A percentile compares a stretch with the other conserved stretches of the same genome.
Conservation (phyloP, 2,888 invertebrate genomes). For the Hirtodrosophila trivittata region DNA sequence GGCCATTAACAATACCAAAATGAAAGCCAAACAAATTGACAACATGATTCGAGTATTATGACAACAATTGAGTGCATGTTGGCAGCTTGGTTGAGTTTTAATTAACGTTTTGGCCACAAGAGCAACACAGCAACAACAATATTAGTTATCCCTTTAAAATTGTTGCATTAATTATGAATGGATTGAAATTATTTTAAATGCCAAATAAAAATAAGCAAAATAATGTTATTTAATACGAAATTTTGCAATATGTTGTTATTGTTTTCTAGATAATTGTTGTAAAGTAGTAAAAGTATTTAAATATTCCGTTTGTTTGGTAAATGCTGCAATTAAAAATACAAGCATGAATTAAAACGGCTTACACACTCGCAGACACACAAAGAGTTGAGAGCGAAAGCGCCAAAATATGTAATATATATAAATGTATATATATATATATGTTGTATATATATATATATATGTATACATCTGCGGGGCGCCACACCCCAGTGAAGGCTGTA, state of each 20-base stretch:
- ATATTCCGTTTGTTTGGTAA: constrained; percentile 74
- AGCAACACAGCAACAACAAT: constrained; percentile 25
- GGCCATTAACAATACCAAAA: neutral
- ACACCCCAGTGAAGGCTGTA: constrained; percentile 4
- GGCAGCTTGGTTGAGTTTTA: constrained; percentile 49
- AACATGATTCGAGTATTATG: constrained; percentile 65
- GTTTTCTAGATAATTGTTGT: constrained; percentile 65
- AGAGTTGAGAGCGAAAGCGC: constrained; percentile 11
- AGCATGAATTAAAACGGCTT: constrained; percentile 76
- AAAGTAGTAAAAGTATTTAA: constrained; percentile 55
- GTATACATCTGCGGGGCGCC: constrained; percentile 14
- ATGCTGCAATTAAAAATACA: constrained; percentile 77
- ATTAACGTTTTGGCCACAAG: constrained; percentile 51
- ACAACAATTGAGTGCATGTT: constrained; percentile 64
- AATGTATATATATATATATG: constrained; percentile 1
- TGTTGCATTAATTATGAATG: constrained; percentile 38
- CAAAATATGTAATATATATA: constrained; percentile 13
- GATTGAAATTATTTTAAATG: constrained; percentile 43
- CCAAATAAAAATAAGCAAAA: constrained; percentile 13
- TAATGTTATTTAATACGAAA: constrained; percentile 34
- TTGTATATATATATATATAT: constrained; percentile 2
- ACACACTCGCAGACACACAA: constrained; percentile 47
- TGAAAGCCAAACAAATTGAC: constrained; percentile 36
- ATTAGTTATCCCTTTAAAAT: constrained; percentile 45
- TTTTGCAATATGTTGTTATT: constrained; percentile 49